Percentiles rank a stretch among this genome's conserved stretches.
These are phyloP conservation scores for Chaetodon trifascialis DNA, from an alignment of 2,113 vertebrate species.

Conservation along the genomic window DNA sequence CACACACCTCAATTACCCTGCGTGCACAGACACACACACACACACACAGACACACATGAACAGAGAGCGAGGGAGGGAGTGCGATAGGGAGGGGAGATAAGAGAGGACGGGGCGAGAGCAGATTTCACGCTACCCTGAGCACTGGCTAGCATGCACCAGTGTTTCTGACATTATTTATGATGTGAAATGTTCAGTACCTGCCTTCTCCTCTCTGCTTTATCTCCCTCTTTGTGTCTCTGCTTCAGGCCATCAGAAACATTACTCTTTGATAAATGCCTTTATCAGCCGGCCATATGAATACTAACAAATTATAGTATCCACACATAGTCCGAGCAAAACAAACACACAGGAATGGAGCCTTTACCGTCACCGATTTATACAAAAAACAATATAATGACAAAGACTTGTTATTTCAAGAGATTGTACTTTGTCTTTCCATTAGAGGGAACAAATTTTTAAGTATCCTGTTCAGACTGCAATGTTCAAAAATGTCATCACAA, in stretches of 20 bases:
- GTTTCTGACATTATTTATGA: slow-evolving; percentile 83
- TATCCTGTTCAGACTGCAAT: neutral
- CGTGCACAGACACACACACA: neutral
- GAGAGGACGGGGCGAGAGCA: slow-evolving; percentile 67
- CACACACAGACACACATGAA: slow-evolving; percentile 6
- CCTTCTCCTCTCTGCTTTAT: slow-evolving; percentile 42
- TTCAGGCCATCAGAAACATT: neutral
- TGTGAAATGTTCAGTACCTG: slow-evolving; percentile 63
- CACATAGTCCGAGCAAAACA: neutral
- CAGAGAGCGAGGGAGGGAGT: slow-evolving; percentile 51
- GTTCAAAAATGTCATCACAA: neutral
- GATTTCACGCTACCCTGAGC: slow-evolving; percentile 81
- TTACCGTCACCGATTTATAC: neutral
- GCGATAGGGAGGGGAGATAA: slow-evolving; percentile 65
- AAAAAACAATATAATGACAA: too few species aligned
- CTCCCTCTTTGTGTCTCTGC: slow-evolving; percentile 45
- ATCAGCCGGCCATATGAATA: neutral
- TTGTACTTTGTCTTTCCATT: neutral
- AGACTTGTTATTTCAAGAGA: neutral
- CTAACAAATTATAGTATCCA: neutral
- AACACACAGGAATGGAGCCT: neutral
- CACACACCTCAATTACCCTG: slow-evolving; percentile 80
- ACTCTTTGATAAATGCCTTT: slow-evolving; percentile 24
- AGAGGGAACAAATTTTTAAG: slow-evolving; percentile 7
- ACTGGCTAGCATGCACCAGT: slow-evolving; percentile 71